Conservation (phyloP, 2,113 vertebrate species). For the Microtus ochrogaster region DNA sequence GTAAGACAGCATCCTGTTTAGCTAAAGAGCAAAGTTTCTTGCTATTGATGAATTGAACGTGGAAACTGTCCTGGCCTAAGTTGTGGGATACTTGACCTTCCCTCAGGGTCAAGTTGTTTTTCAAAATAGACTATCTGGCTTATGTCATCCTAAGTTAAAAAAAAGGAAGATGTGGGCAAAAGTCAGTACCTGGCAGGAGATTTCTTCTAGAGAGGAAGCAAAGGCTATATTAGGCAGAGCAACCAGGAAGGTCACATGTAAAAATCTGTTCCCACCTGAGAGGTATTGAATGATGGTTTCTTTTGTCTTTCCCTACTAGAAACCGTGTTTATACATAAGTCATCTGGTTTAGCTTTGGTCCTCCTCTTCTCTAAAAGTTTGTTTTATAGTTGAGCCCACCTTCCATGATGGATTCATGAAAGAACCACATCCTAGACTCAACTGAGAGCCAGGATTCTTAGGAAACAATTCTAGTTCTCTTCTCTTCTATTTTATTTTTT, state of each 20-base stretch:
- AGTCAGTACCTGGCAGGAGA: neutral
- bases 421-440: neutral
- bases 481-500: no score
- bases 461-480: conserved; percentile 49
- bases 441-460: neutral
- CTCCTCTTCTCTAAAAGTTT: neutral
- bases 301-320: neutral
- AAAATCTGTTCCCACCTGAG: neutral
- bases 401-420: neutral
- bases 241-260: neutral
- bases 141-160: neutral
- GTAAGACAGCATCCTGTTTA: neutral
- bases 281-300: conserved; percentile 4
- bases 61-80: neutral
- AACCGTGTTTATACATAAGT: neutral
- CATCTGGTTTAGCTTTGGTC: neutral
- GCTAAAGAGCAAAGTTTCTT: neutral
- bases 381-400: conserved; percentile 6
- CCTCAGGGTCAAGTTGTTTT: neutral
- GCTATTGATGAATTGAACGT: neutral
- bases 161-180: neutral
- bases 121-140: neutral
- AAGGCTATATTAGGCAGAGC: neutral
- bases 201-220: neutral
- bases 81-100: conserved; percentile 21